These are phyloP conservation scores for Unio pictorum DNA, from an alignment of 2,888 invertebrate species.

Conservation along the genomic window DNA sequence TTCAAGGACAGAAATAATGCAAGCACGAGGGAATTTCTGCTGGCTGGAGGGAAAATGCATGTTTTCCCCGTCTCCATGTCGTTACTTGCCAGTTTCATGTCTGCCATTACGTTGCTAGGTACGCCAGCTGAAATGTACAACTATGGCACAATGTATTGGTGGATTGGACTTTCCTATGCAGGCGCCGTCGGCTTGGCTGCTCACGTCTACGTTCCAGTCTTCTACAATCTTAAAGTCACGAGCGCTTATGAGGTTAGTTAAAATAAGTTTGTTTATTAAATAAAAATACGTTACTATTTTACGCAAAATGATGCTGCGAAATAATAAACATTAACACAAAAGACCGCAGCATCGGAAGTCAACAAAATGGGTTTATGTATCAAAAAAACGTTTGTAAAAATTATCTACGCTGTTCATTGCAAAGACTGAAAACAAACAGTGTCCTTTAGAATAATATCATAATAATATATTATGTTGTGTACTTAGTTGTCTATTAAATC, in stretches of 20 bases:
- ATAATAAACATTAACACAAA: no score
- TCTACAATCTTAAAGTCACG: conserved; percentile 55
- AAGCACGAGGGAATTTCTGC: conserved; percentile 56
- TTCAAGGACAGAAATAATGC: conserved; percentile 54
- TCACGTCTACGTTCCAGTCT: conserved; percentile 56
- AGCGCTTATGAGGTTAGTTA: conserved; percentile 58
- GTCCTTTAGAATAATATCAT: no score
- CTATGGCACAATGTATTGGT: conserved; percentile 59
- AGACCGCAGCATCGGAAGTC: no score
- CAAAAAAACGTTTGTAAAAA: no score
- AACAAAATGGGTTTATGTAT: no score
- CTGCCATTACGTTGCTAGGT: conserved; percentile 60
- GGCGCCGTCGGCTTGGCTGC: conserved; percentile 58
- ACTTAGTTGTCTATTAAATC: no score
- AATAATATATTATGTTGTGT: no score
- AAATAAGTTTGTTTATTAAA: neutral
- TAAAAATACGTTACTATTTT: no score
- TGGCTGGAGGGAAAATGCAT: conserved; percentile 65
- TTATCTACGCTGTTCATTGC: no score
- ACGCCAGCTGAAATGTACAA: conserved; percentile 68
- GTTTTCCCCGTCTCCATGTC: conserved; percentile 56
- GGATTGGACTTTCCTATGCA: conserved; percentile 58
- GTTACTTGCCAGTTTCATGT: conserved; percentile 60
- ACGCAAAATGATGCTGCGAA: no score
- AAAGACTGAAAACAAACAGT: no score